Evolutionary conservation across 2,888 invertebrate genomes (phyloP).

Genomic region (Luperina testacea): DNA sequence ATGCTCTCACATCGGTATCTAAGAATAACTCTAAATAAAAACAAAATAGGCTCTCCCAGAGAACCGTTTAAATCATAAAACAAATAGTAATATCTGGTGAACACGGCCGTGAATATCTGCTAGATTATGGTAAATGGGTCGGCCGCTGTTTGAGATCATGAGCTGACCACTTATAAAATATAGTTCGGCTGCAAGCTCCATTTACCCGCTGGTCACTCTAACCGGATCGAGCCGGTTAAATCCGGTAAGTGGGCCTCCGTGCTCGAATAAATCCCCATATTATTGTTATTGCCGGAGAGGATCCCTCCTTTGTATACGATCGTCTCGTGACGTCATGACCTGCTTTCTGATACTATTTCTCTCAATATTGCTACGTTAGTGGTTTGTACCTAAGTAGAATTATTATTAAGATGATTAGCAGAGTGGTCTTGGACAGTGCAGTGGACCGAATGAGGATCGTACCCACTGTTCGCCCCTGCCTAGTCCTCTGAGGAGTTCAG

Average conservation of each 20-base stretch:
- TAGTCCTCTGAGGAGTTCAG: not conserved
- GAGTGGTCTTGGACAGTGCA: not conserved
- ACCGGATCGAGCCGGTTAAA: constrained; percentile 75
- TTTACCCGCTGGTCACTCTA: constrained; percentile 72
- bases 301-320: constrained; percentile 77
- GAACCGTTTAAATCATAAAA: constrained; percentile 65
- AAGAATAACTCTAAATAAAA: constrained; percentile 56
- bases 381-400: not conserved
- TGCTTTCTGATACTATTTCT: constrained; percentile 74
- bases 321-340: constrained; percentile 72
- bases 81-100: constrained; percentile 68
- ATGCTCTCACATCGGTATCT: constrained; percentile 32
- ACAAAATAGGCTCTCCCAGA: constrained; percentile 45
- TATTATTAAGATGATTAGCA: not conserved
- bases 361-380: constrained; percentile 61
- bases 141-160: constrained; percentile 70
- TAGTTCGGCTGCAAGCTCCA: constrained; percentile 72
- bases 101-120: constrained; percentile 68
- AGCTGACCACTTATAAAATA: constrained; percentile 81
- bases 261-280: constrained; percentile 82
- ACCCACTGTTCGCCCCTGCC: not conserved
- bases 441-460: not conserved
- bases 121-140: constrained; percentile 78
- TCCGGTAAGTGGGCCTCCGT: constrained; percentile 82
- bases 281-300: constrained; percentile 81